Conservation (phyloP, 1,140 invertebrate genomes). For the Pseudomyrmex concolor region DNA sequence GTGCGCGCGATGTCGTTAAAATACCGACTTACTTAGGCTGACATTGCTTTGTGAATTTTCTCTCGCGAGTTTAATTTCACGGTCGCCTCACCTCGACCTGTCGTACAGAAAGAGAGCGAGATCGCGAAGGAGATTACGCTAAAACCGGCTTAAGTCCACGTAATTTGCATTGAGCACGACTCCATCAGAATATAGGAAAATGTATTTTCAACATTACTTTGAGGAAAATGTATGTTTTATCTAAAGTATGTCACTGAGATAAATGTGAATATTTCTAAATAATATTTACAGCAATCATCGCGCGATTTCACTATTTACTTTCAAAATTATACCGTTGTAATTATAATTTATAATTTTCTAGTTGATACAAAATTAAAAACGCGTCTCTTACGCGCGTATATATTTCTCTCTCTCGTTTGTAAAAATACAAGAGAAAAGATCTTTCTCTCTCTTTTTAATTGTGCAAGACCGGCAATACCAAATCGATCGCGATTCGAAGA, state of each 20-base stretch:
- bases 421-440: no score
- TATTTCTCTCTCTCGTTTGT: no score
- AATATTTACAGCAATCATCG: slow-evolving; percentile 13
- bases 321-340: slow-evolving; percentile 30
- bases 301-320: slow-evolving; percentile 27
- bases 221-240: slow-evolving; percentile 17
- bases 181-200: slow-evolving; percentile 32
- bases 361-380: no score
- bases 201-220: no score
- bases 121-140: background rate
- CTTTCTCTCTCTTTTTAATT: no score
- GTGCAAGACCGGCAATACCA: no score
- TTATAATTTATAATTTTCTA: background rate
- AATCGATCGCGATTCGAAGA: background rate
- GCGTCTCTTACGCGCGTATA: no score
- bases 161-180: slow-evolving; percentile 35
- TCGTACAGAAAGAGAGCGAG: background rate
- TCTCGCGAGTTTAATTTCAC: slow-evolving; percentile 30
- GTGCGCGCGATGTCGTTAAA: slow-evolving; percentile 39
- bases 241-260: slow-evolving; percentile 11
- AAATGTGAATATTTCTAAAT: slow-evolving; percentile 4
- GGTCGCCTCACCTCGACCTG: slow-evolving; percentile 2
- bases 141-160: background rate
- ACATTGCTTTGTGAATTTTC: slow-evolving; percentile 4
- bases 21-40: background rate